Percentiles rank a stretch among this genome's conserved stretches.
Conservation (phyloP, 2,888 invertebrate genomes). For the Agriopis leucophaearia region DNA sequence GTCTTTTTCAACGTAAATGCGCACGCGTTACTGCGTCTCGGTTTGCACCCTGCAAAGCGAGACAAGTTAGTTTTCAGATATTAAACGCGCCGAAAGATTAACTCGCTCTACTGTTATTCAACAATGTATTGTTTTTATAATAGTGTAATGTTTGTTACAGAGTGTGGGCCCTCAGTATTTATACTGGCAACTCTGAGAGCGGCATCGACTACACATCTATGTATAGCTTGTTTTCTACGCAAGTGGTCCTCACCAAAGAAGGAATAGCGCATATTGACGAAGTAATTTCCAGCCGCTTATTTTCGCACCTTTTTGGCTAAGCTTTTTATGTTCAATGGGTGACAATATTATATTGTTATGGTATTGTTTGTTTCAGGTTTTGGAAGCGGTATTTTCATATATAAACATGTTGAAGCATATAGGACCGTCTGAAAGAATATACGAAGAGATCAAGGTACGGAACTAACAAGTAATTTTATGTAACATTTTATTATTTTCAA, state of each 20-base stretch:
- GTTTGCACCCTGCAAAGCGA: too few species aligned
- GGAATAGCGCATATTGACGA: constrained; percentile 90
- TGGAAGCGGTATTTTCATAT: constrained; percentile 92
- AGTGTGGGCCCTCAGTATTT: constrained; percentile 91
- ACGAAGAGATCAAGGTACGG: constrained; percentile 87
- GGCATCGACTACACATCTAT: constrained; percentile 93
- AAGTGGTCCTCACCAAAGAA: constrained; percentile 91
- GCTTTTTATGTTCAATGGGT: too few species aligned
- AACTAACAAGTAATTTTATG: too few species aligned
- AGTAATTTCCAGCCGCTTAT: constrained; percentile 54
- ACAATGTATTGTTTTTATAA: too few species aligned
- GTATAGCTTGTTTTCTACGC: constrained; percentile 91
- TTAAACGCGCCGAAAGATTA: too few species aligned
- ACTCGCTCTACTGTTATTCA: too few species aligned
- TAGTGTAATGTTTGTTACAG: constrained; percentile 65
- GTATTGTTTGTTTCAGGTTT: constrained; percentile 83
- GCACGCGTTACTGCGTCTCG: too few species aligned
- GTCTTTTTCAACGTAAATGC: too few species aligned
- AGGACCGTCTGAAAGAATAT: constrained; percentile 90
- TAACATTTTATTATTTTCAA: too few species aligned
- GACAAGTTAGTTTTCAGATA: too few species aligned
- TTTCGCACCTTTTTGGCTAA: too few species aligned
- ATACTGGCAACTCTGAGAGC: constrained; percentile 90
- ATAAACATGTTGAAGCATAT: constrained; percentile 89
- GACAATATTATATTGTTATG: background rate